Evolutionary conservation across 2,888 invertebrate species (phyloP).

Genomic region (Sinopyrophorus schimmeli): DNA sequence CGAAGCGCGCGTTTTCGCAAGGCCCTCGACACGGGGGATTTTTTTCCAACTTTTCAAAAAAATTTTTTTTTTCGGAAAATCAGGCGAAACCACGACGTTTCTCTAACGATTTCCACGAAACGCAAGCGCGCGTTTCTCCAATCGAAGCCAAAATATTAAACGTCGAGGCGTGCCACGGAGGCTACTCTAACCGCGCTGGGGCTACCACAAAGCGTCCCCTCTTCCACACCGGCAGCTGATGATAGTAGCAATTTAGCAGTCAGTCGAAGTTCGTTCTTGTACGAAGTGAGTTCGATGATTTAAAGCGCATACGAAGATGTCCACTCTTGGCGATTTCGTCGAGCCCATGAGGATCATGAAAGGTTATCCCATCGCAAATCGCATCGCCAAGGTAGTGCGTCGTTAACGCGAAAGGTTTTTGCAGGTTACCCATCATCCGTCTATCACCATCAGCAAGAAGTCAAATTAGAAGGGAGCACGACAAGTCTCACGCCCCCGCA

Average conservation of each 20-base stretch:
- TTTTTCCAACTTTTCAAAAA: too few relatives aligned
- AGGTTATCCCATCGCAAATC: too few relatives aligned
- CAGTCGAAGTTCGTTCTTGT: slow-evolving; percentile 23
- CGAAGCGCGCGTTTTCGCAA: too few relatives aligned
- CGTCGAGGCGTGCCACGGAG: slow-evolving; percentile 50
- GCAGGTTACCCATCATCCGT: slow-evolving; percentile 26
- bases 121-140: slow-evolving; percentile 18
- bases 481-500: slow-evolving; percentile 69
- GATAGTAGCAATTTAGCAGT: slow-evolving; percentile 24
- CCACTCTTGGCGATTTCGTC: slow-evolving; percentile 34
- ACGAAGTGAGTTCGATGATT: slow-evolving; percentile 19
- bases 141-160: slow-evolving; percentile 29
- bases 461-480: slow-evolving; percentile 53
- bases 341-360: slow-evolving; percentile 30
- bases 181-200: slow-evolving; percentile 48
- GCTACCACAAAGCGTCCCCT: slow-evolving; percentile 44
- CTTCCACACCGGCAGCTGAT: slow-evolving; percentile 21
- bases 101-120: slow-evolving; percentile 7
- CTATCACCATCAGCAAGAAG: slow-evolving; percentile 34
- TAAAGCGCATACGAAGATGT: slow-evolving; percentile 20
- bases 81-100: too few relatives aligned
- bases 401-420: slow-evolving; percentile 6
- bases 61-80: too few relatives aligned
- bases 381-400: slow-evolving; percentile 35
- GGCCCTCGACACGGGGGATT: too few relatives aligned